Base-by-base conservation (phyloP, 2,888 invertebrate species). In the Apamea monoglypha region DNA sequence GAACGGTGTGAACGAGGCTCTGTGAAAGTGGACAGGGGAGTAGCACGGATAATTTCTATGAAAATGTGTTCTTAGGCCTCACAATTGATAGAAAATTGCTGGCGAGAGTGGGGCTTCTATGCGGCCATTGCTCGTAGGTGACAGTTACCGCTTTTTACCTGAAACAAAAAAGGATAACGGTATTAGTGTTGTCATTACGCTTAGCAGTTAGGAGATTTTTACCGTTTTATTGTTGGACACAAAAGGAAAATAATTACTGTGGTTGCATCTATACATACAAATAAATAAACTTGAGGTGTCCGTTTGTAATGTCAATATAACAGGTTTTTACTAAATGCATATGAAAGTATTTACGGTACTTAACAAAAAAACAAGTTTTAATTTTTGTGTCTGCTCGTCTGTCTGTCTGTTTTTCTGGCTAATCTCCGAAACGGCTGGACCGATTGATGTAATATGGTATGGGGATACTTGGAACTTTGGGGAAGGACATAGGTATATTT, bases 81-180 rank as follows among this genome's bases (percentile, higher is more conserved):
- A 93, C 93, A 93, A 93, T 94, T 92, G 92, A 91, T 92, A 91
- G 92, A 92, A 93, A 93, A 94, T 92, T 90, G 87, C 88, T 79
- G 81, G 72, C 73, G 67, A 68, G n/a, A 78, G 68, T 64, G 14
- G 61, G 7, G 44, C 56, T 47, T 61, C 59, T 71, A 40, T 50
- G 61, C 25, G 16, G 74, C n/a, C 18, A 36, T n/a, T 67, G 66
- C 44, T 76, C 14, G 53, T 66, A 44, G 53, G 50, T 40, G 79
- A 69, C 64, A 76, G 56, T 44, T 64, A 56, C 29, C 21, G 63
- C n/a, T 63, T 72, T 76, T 77, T 89, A 89, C 88, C 90, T 89
- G 88, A 63, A 89, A 90, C 87, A 85, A 85, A 80, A 59, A 80
- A 76, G 73, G n/a, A 66, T 70, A 73, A 44, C 3, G 12, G 56